A percentile compares a stretch with the other conserved stretches of the same genome.
phyloP scores from a whole-genome alignment of 2,888 invertebrate species.

The Eupithecia subumbrata region DNA sequence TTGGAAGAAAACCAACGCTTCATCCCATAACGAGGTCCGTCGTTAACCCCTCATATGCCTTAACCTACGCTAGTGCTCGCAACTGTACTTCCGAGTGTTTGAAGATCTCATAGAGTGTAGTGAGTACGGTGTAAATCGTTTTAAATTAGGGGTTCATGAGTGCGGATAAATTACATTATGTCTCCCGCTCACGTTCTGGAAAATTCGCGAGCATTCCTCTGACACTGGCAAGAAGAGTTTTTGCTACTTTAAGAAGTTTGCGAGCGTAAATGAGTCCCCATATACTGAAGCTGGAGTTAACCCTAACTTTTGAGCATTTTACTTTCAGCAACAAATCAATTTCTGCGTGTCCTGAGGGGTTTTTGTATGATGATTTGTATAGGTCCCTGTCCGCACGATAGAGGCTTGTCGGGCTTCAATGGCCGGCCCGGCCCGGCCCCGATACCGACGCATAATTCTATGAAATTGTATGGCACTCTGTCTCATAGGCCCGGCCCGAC shows the following conservation, averaged over 20 bases:
- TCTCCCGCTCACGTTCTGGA: slow-evolving; percentile 68
- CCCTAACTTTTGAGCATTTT: background rate
- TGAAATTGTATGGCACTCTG: no score
- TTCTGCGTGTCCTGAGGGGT: no score
- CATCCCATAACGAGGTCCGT: no score
- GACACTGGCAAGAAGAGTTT: slow-evolving; percentile 38
- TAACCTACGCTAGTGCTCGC: background rate
- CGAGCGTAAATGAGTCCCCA: background rate
- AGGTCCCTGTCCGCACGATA: no score
- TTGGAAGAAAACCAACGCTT: no score
- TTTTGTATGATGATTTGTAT: no score
- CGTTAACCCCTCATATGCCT: no score
- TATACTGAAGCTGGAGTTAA: background rate
- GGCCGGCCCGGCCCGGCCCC: no score
- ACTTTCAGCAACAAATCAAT: background rate
- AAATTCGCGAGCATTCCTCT: slow-evolving; percentile 61
- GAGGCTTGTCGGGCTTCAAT: no score
- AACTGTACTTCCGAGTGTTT: slow-evolving; percentile 15
- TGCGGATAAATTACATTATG: slow-evolving; percentile 76
- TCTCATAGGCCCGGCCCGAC: no score
- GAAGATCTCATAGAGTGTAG: slow-evolving; percentile 18
- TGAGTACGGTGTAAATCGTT: slow-evolving; percentile 62
- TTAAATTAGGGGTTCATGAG: slow-evolving; percentile 72
- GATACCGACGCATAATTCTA: no score
- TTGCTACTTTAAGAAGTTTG: slow-evolving; percentile 17